Evolutionary conservation across 2,113 vertebrate species (phyloP).

Genomic region (Panurus biarmicus): DNA sequence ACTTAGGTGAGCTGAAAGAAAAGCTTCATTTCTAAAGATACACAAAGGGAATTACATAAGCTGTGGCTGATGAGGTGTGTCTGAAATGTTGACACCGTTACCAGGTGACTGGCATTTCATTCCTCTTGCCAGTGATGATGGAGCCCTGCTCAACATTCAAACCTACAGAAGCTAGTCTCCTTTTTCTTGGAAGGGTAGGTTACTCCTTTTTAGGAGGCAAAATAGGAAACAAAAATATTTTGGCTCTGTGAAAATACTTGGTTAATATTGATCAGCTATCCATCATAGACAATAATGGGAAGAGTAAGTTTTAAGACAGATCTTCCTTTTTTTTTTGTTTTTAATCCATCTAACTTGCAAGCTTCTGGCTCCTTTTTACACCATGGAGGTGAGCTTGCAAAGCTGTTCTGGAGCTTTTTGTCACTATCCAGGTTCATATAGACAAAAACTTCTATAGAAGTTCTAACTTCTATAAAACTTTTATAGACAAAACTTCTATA

Average conservation of each 20-base stretch:
- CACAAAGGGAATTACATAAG: constrained; percentile 22
- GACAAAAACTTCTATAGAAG: no score
- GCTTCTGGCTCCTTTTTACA: neutral
- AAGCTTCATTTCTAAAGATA: constrained; percentile 32
- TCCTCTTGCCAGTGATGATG: neutral
- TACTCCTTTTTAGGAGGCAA: neutral
- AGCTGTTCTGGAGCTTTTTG: neutral
- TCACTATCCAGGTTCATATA: no score
- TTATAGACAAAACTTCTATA: neutral
- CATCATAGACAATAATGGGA: neutral
- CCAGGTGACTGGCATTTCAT: constrained; percentile 38
- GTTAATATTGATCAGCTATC: neutral
- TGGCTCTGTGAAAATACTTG: neutral
- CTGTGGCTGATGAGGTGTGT: constrained; percentile 20
- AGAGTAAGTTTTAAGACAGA: neutral
- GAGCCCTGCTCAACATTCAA: neutral
- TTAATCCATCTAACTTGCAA: neutral
- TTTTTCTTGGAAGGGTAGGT: neutral
- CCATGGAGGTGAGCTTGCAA: neutral
- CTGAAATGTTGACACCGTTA: constrained; percentile 42
- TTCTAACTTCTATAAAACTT: no score
- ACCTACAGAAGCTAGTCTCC: neutral
- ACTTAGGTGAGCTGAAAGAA: neutral
- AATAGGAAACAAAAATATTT: neutral
- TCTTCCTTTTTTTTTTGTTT: neutral